These are phyloP conservation scores for Spinus olivaceus DNA, from an alignment of 2,797 vertebrate genomes.

Conservation along the genomic window DNA sequence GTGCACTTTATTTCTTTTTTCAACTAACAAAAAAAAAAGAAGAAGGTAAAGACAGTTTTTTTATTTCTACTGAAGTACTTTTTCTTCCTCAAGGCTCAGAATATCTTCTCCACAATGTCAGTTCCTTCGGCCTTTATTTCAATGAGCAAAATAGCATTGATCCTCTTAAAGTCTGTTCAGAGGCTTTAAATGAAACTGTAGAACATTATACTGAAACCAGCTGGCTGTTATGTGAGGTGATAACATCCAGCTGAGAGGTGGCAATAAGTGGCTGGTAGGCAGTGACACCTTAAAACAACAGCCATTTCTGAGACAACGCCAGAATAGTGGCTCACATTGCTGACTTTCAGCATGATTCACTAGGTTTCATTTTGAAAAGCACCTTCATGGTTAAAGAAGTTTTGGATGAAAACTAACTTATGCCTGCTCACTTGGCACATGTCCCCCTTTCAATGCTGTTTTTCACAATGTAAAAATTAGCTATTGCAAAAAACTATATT, in stretches of 20 bases:
- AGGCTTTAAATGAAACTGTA: neutral
- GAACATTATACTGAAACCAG: neutral
- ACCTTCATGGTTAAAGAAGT: neutral
- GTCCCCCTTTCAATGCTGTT: neutral
- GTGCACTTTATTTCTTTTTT: neutral
- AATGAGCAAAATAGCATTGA: neutral
- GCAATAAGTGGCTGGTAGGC: neutral
- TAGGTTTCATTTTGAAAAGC: neutral
- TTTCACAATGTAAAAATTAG: neutral
- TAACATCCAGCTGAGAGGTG: neutral
- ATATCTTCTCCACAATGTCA: neutral
- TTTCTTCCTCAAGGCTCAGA: neutral
- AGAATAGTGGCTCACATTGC: neutral
- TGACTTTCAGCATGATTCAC: neutral
- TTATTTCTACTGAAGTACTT: neutral
- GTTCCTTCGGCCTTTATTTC: neutral
- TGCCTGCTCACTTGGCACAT: rapidly evolving
- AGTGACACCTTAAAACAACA: neutral
- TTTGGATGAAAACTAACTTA: neutral
- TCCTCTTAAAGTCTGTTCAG: neutral
- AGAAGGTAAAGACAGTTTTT: neutral
- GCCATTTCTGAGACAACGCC: neutral
- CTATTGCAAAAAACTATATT: neutral
- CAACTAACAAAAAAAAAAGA: neutral
- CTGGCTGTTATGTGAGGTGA: neutral